Base-by-base conservation (phyloP, 2,888 invertebrate species). In the Panorpa germanica region DNA sequence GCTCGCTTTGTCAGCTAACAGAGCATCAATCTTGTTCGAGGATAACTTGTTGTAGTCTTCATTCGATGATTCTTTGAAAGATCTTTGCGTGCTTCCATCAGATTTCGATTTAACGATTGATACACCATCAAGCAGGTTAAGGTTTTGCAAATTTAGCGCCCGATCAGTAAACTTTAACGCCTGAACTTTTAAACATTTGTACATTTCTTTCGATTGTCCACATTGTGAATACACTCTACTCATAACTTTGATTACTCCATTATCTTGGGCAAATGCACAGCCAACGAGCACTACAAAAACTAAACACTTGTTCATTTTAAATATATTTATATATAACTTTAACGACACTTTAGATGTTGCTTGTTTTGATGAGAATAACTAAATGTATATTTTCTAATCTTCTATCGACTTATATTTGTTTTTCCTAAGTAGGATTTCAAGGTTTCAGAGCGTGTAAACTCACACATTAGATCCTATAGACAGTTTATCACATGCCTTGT, bases 171-270 rank as follows among this genome's bases (percentile, higher is more conserved):
- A 51, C 44, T 70, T 73, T 1, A 70, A 55, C 1, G 71, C 70
- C 45, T 74, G 70, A 32, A 75, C 56, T 52, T 77, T 76, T 40
- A 76, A 59, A 46, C 77, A 78, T 58, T 70, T 70, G 39, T 70
- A 51, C 29, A 72, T 56, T 43, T 75, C 69, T 37, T 66, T 60
- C 25, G 65, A 63, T 36, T 57, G 55, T 39, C 65, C 63, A 47
- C 77, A 77, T 45, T 67, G 65, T 13, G 41, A 43, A 32, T 49
- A 51, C 3, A 54, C 43, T 30, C 52, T 52, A 26, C 16, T 30
- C 30, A 30, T 31, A 14, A 25, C 29, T n/a, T 45, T 45, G n/a
- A 53, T 34, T 0, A n/a, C n/a, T n/a, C n/a, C n/a, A n/a, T 8
- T 21, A 29, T 22, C 22, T 6, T 22, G n/a, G 7, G 19, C 16